Conservation (phyloP, 2,113 vertebrate genomes). For the Vulpes lagopus region DNA sequence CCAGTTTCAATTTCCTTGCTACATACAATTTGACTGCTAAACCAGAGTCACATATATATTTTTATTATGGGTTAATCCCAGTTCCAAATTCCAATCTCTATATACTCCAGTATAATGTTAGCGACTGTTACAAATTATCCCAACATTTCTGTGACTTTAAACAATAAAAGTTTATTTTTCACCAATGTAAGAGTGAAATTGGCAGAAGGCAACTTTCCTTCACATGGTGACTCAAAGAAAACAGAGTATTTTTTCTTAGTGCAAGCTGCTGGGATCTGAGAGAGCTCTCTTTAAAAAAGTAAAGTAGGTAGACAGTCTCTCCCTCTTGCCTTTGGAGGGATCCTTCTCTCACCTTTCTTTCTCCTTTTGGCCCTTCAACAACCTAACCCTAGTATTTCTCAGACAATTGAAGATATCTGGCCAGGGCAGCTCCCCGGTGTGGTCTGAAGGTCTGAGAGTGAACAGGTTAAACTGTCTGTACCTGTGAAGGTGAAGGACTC, state of each 20-base stretch:
- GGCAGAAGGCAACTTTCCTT: background rate
- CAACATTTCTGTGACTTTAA: background rate
- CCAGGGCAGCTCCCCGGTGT: background rate
- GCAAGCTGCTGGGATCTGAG: background rate
- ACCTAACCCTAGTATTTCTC: background rate
- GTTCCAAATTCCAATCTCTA: background rate
- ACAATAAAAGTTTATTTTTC: background rate
- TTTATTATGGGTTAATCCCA: background rate
- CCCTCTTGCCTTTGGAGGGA: background rate
- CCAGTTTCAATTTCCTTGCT: background rate
- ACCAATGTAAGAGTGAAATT: background rate
- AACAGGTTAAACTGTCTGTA: background rate
- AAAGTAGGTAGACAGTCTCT: background rate
- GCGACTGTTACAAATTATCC: background rate
- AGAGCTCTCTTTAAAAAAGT: background rate
- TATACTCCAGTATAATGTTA: background rate
- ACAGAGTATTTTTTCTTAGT: background rate
- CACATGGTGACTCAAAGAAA: background rate
- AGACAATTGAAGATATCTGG: background rate
- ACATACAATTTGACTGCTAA: background rate
- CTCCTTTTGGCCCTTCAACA: background rate
- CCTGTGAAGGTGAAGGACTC: background rate
- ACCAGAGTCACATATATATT: background rate
- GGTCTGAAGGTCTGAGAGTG: background rate
- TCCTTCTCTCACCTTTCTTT: background rate